Base-by-base conservation (phyloP, 2,797 vertebrate genomes). In the Lagothrix lagotricha region DNA sequence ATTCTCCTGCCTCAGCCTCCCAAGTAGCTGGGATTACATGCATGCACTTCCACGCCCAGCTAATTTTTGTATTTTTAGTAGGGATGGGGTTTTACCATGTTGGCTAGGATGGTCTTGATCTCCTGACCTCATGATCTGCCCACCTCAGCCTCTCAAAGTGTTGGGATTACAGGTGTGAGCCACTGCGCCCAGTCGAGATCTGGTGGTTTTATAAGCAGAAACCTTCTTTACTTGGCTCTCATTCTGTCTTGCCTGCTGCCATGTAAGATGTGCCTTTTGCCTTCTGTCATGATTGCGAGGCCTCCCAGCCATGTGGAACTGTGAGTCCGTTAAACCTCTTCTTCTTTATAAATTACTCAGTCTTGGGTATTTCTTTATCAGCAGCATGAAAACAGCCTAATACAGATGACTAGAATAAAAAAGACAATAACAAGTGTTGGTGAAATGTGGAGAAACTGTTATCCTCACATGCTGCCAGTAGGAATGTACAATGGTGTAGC, bases 191-290 rank as follows among this genome's bases (percentile, higher is more conserved):
- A 33, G 4, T 30, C 1, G 3, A 67, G 64, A 67, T 67, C 64
- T 19, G 64, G n/a, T n/a, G 64, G 64, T 67, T 67, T 67, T 67
- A 19, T 19, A 67, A 9, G 15, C 3, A 1, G 64, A 67, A n/a
- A 67, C 64, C 15, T 7, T 33, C 15, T 67, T 67, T 2, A 2
- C 64, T 1, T 67, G 61, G 64, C 7, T 19, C 1, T n/a, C 64
- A 9, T 67, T n/a, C 33, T 67, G 7, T n/a, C 33, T 67, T 67
- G 61, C 33, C 64, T 67, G 64, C 64, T 67, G 33, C 33, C 33
- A 4, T 19, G 33, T n/a, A n/a, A 19, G 64, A n/a, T 0, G 0
- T n/a, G 64, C 7, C 15, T 67, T 67, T 67, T 1, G 7, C 15
- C 15, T n/a, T 67, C 64, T 33, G 30, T 33, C 33, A 19, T 67